phyloP scores from a whole-genome alignment of 2,888 invertebrate species.

The Macrophya annulata region DNA sequence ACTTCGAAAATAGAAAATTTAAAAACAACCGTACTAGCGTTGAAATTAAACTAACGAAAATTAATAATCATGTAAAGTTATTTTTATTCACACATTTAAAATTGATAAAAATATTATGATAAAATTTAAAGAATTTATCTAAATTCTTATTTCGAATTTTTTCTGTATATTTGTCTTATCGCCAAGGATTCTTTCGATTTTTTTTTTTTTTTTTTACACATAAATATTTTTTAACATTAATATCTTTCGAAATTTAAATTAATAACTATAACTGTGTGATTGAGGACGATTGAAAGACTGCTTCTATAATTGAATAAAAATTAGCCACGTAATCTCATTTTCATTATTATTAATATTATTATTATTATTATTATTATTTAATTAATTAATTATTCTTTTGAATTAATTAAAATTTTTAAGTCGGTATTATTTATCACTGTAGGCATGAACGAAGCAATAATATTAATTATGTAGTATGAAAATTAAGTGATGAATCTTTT shows the following conservation, averaged over 20 bases:
- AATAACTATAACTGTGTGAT: constrained; percentile 43
- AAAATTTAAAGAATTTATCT: not conserved
- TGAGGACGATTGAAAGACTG: constrained; percentile 43
- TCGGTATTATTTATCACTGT: constrained; percentile 26
- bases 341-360: not conserved
- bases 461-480: not conserved
- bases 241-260: constrained; percentile 5
- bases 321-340: constrained; percentile 17
- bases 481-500: constrained; percentile 7
- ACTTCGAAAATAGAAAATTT: constrained; percentile 67
- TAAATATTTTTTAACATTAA: constrained; percentile 5
- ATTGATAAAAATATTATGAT: constrained; percentile 9
- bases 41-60: constrained; percentile 53
- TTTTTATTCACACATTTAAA: not conserved
- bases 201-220: constrained; percentile 25
- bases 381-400: not conserved
- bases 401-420: not conserved
- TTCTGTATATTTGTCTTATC: not conserved
- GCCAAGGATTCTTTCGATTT: not conserved
- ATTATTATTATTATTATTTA: constrained; percentile 4
- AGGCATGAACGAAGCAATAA: constrained; percentile 34
- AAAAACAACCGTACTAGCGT: constrained; percentile 60
- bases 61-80: constrained; percentile 31
- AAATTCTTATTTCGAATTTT: not conserved
- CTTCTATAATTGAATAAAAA: constrained; percentile 21